These are phyloP conservation scores for Drosophila mercatorum DNA, from an alignment of 2,888 invertebrate genomes.

Conservation along the genomic window DNA sequence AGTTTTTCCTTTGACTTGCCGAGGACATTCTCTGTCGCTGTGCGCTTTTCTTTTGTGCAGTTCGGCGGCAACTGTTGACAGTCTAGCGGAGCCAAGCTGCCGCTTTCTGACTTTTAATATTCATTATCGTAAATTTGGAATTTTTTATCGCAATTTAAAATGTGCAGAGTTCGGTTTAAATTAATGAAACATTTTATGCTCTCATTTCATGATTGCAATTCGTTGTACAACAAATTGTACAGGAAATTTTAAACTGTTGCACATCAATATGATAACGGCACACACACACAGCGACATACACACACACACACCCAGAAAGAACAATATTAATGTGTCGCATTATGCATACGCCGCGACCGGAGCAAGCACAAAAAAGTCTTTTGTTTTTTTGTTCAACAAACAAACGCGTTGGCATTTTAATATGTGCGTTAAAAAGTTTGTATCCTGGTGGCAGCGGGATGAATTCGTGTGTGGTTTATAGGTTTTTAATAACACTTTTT, in stretches of 20 bases:
- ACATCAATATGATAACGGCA: constrained; percentile 67
- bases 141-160: constrained; percentile 20
- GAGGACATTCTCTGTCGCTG: constrained; percentile 8
- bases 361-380: constrained; percentile 5
- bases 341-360: constrained; percentile 49
- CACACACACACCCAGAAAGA: background rate
- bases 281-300: constrained; percentile 17
- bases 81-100: constrained; percentile 14
- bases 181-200: constrained; percentile 63
- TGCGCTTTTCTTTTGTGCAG: constrained; percentile 26
- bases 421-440: constrained; percentile 61
- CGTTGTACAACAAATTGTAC: constrained; percentile 41
- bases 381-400: constrained; percentile 26
- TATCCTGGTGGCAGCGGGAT: background rate
- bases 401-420: constrained; percentile 66
- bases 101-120: constrained; percentile 51
- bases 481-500: constrained; percentile 74
- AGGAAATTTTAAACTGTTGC: constrained; percentile 71
- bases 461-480: constrained; percentile 49
- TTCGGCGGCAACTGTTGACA: constrained; percentile 67
- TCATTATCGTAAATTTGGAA: constrained; percentile 20
- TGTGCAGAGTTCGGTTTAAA: constrained; percentile 28
- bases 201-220: constrained; percentile 44
- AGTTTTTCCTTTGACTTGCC: constrained; percentile 69
- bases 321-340: constrained; percentile 56